Conservation (phyloP, 2,888 invertebrate species). For the Tenthredo amoena region DNA sequence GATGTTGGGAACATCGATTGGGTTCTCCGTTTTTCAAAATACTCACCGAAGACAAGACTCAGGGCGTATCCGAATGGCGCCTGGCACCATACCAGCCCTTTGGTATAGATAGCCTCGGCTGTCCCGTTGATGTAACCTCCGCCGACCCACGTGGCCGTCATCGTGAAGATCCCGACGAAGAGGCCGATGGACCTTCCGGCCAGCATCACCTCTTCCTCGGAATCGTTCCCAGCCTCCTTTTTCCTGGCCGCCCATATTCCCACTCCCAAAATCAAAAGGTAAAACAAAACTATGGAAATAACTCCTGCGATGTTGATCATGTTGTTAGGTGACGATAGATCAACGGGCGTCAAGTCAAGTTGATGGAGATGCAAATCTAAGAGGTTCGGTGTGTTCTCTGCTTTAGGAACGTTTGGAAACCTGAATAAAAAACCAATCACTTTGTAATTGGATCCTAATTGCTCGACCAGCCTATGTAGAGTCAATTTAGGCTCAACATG, state of each 20-base stretch:
- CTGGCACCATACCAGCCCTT: slow-evolving; percentile 97
- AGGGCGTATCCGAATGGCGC: slow-evolving; percentile 99
- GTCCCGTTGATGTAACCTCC: slow-evolving; percentile 99
- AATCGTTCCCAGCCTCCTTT: slow-evolving; percentile 92
- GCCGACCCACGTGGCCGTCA: slow-evolving; percentile 99
- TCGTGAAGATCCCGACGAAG: slow-evolving; percentile 98
- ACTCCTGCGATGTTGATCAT: slow-evolving; percentile 97
- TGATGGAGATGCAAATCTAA: slow-evolving; percentile 73
- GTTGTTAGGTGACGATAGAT: slow-evolving; percentile 77
- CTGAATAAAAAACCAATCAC: slow-evolving; percentile 59
- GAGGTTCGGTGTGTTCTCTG: slow-evolving; percentile 72
- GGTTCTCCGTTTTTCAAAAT: not conserved
- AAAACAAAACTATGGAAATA: slow-evolving; percentile 97
- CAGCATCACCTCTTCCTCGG: slow-evolving; percentile 98
- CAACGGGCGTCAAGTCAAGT: slow-evolving; percentile 74
- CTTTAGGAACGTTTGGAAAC: slow-evolving; percentile 73
- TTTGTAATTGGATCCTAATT: not conserved
- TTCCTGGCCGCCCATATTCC: slow-evolving; percentile 99
- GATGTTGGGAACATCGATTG: no score
- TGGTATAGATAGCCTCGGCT: slow-evolving; percentile 97
- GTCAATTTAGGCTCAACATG: slow-evolving; percentile 15
- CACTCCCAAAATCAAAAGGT: slow-evolving; percentile 95
- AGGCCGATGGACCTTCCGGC: slow-evolving; percentile 98
- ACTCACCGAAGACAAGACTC: slow-evolving; percentile 94
- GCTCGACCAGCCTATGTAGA: not conserved